Base-by-base conservation (phyloP, 2,888 invertebrate species). In the Drosophila mimetica region DNA sequence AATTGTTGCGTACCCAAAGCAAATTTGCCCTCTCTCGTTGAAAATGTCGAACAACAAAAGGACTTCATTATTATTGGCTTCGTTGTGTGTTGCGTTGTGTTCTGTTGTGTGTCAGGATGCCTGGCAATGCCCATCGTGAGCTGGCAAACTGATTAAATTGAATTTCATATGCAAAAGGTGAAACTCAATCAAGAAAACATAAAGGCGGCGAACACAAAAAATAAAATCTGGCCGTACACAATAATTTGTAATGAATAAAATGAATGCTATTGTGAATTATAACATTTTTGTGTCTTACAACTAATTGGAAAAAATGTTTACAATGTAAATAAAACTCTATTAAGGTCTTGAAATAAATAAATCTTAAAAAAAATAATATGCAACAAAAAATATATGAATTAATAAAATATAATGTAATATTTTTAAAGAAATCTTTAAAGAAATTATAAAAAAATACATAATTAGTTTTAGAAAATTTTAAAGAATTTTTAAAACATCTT, bases 101-200 rank as follows among this genome's bases (percentile, higher is more conserved):
- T 25, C 7, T 25, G 25, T 25, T 32, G 41, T 14, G 39, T 63
- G 41, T 46, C 58, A 48, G 69, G 51, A 47, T 54, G 59, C 42
- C 32, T 74, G 74, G 20, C 42, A 14, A 9, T 37, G 48, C 41
- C 44, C 57, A 46, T 52, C 66, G 42, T 75, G 75, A 71, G 63
- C 85, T 77, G 77, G 77, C 75, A 76, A 82, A 74, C 86, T 86
- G 84, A 86, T 84, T 84, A 84, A 84, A 84, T 84, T 84, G 77
- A 83, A 83, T 84, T 84, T 84, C 83, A 81, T 84, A 83, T 84
- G 84, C 84, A 84, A 84, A 84, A 84, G 84, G 83, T 84, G 77
- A 84, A 84, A 85, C 82, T 85, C 82, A 82, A 82, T 82, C 82
- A 82, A 79, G 82, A 79, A 82, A 82, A 82, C 82, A 82, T 82